Evolutionary conservation across 2,888 invertebrate genomes (phyloP).

Genomic region (Hyles lineata): DNA sequence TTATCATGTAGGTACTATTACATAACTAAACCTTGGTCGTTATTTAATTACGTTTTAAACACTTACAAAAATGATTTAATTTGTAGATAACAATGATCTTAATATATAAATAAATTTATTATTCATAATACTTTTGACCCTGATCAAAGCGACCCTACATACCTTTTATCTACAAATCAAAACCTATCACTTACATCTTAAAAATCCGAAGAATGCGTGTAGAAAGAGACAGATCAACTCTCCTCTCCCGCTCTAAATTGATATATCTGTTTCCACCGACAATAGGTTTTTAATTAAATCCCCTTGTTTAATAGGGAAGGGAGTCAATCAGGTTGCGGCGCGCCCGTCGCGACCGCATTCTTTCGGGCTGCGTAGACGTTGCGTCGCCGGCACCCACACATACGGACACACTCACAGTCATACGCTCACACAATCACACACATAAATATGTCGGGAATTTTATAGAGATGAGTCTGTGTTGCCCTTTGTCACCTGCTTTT

Average conservation of each 20-base stretch:
- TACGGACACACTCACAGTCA: not conserved
- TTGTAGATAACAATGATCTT: too few species aligned
- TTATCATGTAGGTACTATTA: too few species aligned
- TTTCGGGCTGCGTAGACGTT: conserved; percentile 57
- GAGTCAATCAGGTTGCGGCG: conserved; percentile 32
- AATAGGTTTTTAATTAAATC: conserved; percentile 25
- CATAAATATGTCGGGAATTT: not conserved
- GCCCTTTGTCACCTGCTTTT: not conserved
- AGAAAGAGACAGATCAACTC: not conserved
- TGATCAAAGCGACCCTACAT: not conserved
- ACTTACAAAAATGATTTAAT: too few species aligned
- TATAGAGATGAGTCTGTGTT: not conserved
- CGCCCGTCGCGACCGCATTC: conserved; percentile 41
- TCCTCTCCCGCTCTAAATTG: conserved; percentile 10
- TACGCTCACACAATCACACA: not conserved
- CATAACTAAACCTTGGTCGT: too few species aligned
- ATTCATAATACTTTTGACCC: too few species aligned
- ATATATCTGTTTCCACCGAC: conserved; percentile 21
- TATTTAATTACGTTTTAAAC: too few species aligned
- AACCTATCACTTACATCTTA: conserved; percentile 1
- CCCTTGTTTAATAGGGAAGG: conserved; percentile 21
- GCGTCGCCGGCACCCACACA: conserved; percentile 59
- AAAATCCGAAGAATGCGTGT: not conserved
- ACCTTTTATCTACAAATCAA: not conserved
- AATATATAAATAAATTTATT: too few species aligned